Base-by-base conservation (phyloP, 1,140 invertebrate genomes). In the Octopus bimaculoides region DNA sequence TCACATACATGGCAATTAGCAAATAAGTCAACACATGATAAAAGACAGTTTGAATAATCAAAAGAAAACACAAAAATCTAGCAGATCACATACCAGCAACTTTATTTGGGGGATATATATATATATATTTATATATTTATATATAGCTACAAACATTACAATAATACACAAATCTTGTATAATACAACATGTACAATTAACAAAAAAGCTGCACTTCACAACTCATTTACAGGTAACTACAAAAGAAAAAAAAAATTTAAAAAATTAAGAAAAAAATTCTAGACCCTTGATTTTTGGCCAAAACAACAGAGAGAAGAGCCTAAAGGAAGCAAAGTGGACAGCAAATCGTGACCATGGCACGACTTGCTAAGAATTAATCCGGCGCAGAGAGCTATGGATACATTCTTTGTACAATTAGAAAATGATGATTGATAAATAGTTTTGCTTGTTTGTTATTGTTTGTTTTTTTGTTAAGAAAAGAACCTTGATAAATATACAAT, bases 401-500 rank as follows among this genome's bases (percentile, higher is more conserved):
- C 52, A 53, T 52, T 17, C 26, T 75, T 75, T 75, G 74, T 75
- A 75, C 74, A 75, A 52, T 41, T 75, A 20, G 17, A 75, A 75
- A 75, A 75, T 75, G 74, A 75, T 75, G 74, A 75, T 9, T 71
- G 74, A 75, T 75, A 75, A 75, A 75, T 75, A 75, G n/a, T n/a
- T 14, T 41, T 41, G 26, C 26, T 41, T 41, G 26, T 41, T 41
- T 41, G 26, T 41, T 41, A 41, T 41, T 41, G 26, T 41, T 41
- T 41, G 1, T 41, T 41, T 41, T 41, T 41, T 41, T 41, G 1
- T 41, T 1, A 41, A 2, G 8, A 75, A 52, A 41, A 75, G 8
- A 75, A 75, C 74, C 74, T 75, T 69, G 74, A 75, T 75, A 75
- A 75, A 75, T 75, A 75, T 75, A 75, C 74, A 75, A 75, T 75